Base-by-base conservation (phyloP, 2,797 vertebrate species). In the Epinephelus awoara region DNA sequence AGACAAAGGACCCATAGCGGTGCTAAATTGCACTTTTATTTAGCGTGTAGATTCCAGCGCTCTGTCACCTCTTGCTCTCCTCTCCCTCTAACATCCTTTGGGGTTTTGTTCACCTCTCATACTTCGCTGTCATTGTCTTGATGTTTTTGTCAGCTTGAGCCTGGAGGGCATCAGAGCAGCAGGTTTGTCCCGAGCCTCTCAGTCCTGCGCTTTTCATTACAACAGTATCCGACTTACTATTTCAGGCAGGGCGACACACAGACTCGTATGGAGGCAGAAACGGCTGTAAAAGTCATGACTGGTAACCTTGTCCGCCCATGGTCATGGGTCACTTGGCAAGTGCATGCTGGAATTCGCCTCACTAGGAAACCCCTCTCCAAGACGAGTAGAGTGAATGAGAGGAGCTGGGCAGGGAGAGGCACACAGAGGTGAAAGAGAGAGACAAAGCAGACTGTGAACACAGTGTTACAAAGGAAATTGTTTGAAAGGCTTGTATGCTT, bases 41-140 rank as follows among this genome's bases (percentile, higher is more conserved):
- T 85, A 91, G 83, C n/a, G 68, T 75, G 85, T 71, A 70, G 80
- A 82, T 84, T 82, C 73, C 57, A 63, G 71, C 79, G 68, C 78
- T 84, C 83, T 80, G 87, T 91, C 92, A 93, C 89, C 92, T 92
- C 89, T 91, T 85, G 82, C 88, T 86, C 87, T 66, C 68, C 25
- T 79, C 73, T 77, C 83, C 77, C 78, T 78, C 86, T 78, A 87
- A 91, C 89, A 90, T 94, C 89, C 92, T 91, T 90, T 89, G 87
- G 87, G 89, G 90, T 90, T 93, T 90, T 93, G 91, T 92, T 93
- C 91, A 89, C 91, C 91, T 94, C 88, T 96, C 96, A 96, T 97
- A 97, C 96, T 96, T 97, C 94, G 95, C 96, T 97, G 97, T 98
- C 97, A 97, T 94, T 95, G 95, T 95, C 92, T 95, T 97, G 97